These are phyloP conservation scores for Synergus japonicus DNA, from an alignment of 2,888 invertebrate genomes.

Conservation along the genomic window DNA sequence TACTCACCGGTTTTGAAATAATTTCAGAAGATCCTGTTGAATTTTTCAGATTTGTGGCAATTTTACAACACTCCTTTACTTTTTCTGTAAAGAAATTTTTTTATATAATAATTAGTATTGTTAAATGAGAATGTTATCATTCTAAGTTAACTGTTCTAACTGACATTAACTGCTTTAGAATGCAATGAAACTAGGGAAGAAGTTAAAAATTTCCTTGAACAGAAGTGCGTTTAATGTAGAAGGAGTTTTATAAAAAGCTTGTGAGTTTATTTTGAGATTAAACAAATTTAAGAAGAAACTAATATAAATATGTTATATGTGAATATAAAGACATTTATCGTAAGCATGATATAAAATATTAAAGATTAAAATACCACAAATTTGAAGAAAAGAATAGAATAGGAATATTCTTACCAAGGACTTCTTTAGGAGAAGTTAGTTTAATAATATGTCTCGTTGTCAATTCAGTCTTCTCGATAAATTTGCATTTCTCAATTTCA, in stretches of 20 bases:
- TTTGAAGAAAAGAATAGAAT: neutral
- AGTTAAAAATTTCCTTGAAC: too few species aligned
- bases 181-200: too few species aligned
- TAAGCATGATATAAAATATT: too few species aligned
- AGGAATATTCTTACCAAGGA: constrained; percentile 73
- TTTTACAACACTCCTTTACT: constrained; percentile 7
- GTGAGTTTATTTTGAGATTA: neutral
- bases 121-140: too few species aligned
- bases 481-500: constrained; percentile 88
- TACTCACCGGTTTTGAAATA: constrained; percentile 1
- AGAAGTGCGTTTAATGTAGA: too few species aligned
- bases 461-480: constrained; percentile 84
- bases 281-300: constrained; percentile 17
- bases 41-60: neutral
- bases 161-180: too few species aligned
- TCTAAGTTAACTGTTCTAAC: too few species aligned
- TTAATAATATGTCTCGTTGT: constrained; percentile 87
- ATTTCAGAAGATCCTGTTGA: neutral
- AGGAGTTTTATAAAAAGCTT: too few species aligned
- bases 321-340: too few species aligned
- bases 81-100: constrained; percentile 21
- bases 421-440: constrained; percentile 89
- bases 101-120: neutral
- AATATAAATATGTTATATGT: neutral
- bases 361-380: neutral